phyloP scores from a whole-genome alignment of 2,888 invertebrate species.

The Sussaba pulchella region DNA sequence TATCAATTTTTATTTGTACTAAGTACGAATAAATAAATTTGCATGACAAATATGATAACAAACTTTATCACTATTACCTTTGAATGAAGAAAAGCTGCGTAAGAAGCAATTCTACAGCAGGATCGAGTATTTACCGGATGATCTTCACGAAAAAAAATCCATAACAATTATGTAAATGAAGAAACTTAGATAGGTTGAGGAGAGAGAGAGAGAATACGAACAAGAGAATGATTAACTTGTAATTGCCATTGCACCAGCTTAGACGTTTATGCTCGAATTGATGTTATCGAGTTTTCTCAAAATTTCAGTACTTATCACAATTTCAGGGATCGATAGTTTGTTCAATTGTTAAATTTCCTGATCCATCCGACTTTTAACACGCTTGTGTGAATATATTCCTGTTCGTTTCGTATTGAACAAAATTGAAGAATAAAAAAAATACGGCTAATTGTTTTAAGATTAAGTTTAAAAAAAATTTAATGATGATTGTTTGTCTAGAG shows the following conservation, averaged over 20 bases:
- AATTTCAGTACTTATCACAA: constrained; percentile 20
- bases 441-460: constrained; percentile 12
- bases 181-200: no score
- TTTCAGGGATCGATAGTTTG: not conserved
- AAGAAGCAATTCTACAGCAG: no score
- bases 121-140: no score
- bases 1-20: not conserved
- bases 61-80: no score
- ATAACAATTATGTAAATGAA: no score
- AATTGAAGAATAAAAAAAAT: constrained; percentile 18
- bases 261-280: constrained; percentile 19
- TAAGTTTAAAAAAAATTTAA: constrained; percentile 14
- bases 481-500: not conserved
- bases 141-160: no score
- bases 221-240: not conserved
- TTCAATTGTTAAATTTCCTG: constrained; percentile 15
- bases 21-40: not conserved
- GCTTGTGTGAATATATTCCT: not conserved
- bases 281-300: constrained; percentile 29
- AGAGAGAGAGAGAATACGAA: no score
- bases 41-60: not conserved
- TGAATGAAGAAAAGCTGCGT: no score
- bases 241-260: no score
- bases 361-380: not conserved
- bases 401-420: not conserved